Evolutionary conservation across 2,797 vertebrate genomes (phyloP).

Genomic region (Parambassis ranga): DNA sequence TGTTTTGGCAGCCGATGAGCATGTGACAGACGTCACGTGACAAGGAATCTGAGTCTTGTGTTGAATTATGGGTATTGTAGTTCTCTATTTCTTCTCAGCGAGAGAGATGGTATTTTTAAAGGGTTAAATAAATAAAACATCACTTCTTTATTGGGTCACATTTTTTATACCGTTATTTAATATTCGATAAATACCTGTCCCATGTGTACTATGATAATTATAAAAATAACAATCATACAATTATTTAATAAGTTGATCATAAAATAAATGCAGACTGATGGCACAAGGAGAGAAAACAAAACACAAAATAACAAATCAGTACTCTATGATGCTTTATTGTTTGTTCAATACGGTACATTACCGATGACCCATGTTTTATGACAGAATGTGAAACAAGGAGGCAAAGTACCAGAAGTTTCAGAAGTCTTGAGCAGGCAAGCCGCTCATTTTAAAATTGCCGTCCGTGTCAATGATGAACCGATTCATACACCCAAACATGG

Average conservation of each 20-base stretch:
- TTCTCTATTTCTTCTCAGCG: no score
- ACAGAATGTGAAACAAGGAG: conserved; percentile 51
- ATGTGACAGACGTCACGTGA: conserved; percentile 49
- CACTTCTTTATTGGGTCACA: no score
- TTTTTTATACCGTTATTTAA: no score
- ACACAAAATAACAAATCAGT: background rate
- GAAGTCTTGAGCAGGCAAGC: conserved; percentile 11
- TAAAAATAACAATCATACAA: no score
- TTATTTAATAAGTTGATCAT: background rate
- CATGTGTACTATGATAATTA: no score
- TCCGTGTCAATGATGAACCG: background rate
- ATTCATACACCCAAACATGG: conserved; percentile 14
- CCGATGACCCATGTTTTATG: conserved; percentile 20
- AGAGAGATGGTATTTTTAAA: no score
- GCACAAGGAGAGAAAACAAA: background rate
- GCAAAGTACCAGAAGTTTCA: conserved; percentile 26
- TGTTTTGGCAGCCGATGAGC: conserved; percentile 13
- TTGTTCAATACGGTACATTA: conserved; percentile 58
- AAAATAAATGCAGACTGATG: background rate
- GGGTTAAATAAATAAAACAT: no score
- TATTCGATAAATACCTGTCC: no score
- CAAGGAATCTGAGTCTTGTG: background rate
- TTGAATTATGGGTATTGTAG: conserved; percentile 51
- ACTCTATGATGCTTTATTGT: conserved; percentile 62
- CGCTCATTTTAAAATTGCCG: conserved; percentile 14